Evolutionary conservation across 2,113 vertebrate species (phyloP).

Genomic region (Todiramphus chloris): DNA sequence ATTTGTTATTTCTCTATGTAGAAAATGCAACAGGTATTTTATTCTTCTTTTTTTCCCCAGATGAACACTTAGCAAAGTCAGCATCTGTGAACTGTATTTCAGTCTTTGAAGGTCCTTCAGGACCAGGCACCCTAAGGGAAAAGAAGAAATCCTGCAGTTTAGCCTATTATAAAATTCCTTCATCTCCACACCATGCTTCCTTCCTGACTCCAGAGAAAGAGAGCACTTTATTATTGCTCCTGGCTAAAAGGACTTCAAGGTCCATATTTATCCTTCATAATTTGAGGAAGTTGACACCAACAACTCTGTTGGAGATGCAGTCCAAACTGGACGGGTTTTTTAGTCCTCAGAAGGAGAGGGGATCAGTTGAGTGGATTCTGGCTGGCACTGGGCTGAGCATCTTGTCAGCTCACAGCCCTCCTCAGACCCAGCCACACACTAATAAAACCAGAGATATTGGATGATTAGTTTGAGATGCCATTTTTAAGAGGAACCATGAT

Average conservation of each 20-base stretch:
- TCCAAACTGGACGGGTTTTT: neutral
- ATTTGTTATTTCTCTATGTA: neutral
- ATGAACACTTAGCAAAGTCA: conserved; percentile 5
- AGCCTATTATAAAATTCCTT: neutral
- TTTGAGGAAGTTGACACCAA: neutral
- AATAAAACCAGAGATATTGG: neutral
- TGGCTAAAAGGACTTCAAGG: neutral
- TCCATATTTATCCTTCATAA: neutral
- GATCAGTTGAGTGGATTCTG: neutral
- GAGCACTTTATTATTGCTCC: neutral
- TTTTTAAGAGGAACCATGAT: neutral
- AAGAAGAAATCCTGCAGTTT: conserved; percentile 10
- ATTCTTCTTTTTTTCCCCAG: neutral
- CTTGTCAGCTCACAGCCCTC: neutral
- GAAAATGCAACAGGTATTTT: neutral
- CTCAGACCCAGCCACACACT: neutral
- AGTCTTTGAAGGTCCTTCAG: conserved; percentile 22
- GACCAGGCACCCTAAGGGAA: neutral
- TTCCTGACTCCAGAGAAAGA: neutral
- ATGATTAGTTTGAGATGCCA: rapidly evolving
- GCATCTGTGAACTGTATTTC: neutral
- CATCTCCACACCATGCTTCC: neutral
- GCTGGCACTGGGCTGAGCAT: rapidly evolving
- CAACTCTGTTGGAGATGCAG: neutral
- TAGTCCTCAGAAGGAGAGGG: neutral